Conservation (phyloP, 2,113 vertebrate genomes). For the Microtus richardsoni region DNA sequence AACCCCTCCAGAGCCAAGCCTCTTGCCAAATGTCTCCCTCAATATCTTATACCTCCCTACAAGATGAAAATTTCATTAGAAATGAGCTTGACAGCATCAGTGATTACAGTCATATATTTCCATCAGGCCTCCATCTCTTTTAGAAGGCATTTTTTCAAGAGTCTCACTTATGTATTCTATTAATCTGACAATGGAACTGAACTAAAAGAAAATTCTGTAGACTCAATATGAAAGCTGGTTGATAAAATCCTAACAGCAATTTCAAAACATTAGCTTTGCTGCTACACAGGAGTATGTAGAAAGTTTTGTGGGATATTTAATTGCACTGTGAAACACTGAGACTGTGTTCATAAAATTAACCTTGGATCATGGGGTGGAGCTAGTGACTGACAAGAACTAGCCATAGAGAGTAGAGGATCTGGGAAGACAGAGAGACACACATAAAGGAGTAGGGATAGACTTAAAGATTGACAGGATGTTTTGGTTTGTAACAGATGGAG, state of each 20-base stretch:
- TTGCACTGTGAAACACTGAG: too few relatives aligned
- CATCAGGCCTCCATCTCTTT: neutral
- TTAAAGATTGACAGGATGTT: too few relatives aligned
- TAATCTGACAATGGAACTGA: neutral
- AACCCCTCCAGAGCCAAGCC: too few relatives aligned
- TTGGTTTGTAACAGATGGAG: too few relatives aligned
- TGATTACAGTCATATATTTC: neutral
- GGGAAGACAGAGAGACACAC: too few relatives aligned
- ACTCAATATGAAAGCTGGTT: neutral
- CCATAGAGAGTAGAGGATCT: too few relatives aligned
- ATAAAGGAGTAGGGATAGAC: too few relatives aligned
- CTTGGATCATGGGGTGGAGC: too few relatives aligned
- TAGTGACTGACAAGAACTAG: too few relatives aligned
- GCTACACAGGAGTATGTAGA: neutral
- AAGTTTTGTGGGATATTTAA: neutral
- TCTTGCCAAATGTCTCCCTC: too few relatives aligned
- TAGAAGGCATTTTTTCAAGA: slow-evolving; percentile 19
- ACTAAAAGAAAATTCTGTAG: neutral
- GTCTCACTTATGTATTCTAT: slow-evolving; percentile 14
- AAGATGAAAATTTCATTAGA: slow-evolving; percentile 57
- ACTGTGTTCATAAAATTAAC: too few relatives aligned
- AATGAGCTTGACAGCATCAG: neutral
- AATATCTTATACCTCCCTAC: slow-evolving; percentile 17
- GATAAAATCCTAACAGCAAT: neutral
- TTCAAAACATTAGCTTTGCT: neutral